Evolutionary conservation across 1,140 invertebrate genomes (phyloP).

Genomic region (Drosophila simulans): DNA sequence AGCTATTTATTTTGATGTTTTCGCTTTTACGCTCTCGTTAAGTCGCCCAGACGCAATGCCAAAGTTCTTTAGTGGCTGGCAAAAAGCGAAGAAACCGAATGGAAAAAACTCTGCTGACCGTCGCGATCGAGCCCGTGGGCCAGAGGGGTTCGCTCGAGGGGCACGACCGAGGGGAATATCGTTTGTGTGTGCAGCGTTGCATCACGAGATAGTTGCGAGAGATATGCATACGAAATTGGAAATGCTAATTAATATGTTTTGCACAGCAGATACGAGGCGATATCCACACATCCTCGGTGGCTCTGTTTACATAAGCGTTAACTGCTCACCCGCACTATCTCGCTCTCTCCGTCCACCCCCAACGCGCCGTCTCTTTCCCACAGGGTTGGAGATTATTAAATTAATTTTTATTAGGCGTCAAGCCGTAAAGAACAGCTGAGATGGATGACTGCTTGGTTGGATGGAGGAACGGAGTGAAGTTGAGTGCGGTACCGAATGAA

Average conservation of each 20-base stretch:
- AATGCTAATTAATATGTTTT: constrained; percentile 83
- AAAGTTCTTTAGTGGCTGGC: constrained; percentile 53
- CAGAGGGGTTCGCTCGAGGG: constrained; percentile 6
- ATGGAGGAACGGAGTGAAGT: constrained; percentile 14
- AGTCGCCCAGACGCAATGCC: constrained; percentile 72
- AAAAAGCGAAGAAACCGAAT: constrained; percentile 30
- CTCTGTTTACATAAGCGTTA: constrained; percentile 78
- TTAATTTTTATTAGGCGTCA: constrained; percentile 82
- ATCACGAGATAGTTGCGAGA: constrained; percentile 74
- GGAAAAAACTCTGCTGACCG: constrained; percentile 64
- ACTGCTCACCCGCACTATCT: constrained; percentile 55
- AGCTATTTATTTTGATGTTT: constrained; percentile 83
- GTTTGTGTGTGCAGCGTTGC: constrained; percentile 72
- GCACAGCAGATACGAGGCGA: constrained; percentile 72
- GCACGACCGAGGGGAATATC: constrained; percentile 2
- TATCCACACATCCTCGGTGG: constrained; percentile 60
- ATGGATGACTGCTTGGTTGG: constrained; percentile 22
- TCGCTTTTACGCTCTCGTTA: constrained; percentile 82
- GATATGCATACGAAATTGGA: constrained; percentile 80
- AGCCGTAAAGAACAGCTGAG: constrained; percentile 80
- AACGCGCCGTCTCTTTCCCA: constrained; percentile 1
- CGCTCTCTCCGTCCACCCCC: background rate
- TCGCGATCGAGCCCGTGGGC: constrained; percentile 37
- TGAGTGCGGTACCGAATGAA: constrained; percentile 48
- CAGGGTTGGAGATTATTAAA: constrained; percentile 66